phyloP scores from a whole-genome alignment of 2,888 invertebrate species.

The Subacronicta megacephala region DNA sequence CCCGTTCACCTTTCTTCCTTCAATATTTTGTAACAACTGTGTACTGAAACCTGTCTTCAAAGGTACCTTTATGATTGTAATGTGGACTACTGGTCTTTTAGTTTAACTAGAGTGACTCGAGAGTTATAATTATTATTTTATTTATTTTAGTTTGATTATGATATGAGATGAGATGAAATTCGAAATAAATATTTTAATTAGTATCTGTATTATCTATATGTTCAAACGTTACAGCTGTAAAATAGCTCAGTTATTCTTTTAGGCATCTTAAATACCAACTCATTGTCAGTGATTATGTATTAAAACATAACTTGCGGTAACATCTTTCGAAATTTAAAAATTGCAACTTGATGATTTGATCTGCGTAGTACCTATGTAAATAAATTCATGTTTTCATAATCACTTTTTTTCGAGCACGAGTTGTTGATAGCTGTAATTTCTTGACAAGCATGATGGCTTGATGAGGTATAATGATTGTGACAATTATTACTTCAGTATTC shows the following conservation, averaged over 20 bases:
- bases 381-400: conserved; percentile 53
- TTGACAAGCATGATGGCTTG: conserved; percentile 29
- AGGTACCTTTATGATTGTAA: conserved; percentile 5
- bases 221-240: no score
- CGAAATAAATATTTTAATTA: no score
- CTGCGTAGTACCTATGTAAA: conserved; percentile 57
- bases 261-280: conserved; percentile 13
- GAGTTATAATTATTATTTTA: no score
- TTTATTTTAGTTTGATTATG: no score
- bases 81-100: not conserved
- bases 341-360: conserved; percentile 56
- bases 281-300: conserved; percentile 14
- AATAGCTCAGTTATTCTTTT: not conserved
- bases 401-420: conserved; percentile 22
- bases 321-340: conserved; percentile 49
- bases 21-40: conserved; percentile 58
- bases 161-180: no score
- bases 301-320: conserved; percentile 19
- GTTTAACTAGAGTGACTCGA: no score
- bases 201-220: no score
- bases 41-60: conserved; percentile 32
- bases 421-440: conserved; percentile 34
- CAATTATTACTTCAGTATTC: conserved; percentile 21
- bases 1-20: conserved; percentile 80
- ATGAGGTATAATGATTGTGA: conserved; percentile 42